Conservation (phyloP, 2,797 vertebrate genomes). For the Notoglanidium macrostoma region DNA sequence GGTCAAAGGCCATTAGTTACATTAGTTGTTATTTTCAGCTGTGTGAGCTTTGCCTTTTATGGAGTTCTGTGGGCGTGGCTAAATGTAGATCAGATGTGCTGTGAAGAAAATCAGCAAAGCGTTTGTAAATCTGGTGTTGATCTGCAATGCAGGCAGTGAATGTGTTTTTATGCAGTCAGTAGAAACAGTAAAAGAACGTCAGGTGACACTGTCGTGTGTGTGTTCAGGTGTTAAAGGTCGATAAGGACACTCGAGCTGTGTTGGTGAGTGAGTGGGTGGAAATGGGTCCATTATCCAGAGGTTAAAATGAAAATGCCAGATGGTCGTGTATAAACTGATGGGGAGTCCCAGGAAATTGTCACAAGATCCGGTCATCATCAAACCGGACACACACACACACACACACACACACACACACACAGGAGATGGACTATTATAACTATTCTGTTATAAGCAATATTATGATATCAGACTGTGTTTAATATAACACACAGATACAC, state of each 20-base stretch:
- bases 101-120: neutral
- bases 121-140: neutral
- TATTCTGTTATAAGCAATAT: neutral
- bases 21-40: neutral
- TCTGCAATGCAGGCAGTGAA: neutral
- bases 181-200: neutral
- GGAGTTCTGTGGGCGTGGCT: neutral
- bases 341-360: neutral
- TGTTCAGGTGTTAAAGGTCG: neutral
- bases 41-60: neutral
- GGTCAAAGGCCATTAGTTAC: no score
- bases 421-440: neutral
- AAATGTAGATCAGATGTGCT: neutral
- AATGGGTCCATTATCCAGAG: neutral
- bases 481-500: neutral
- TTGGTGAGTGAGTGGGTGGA: neutral
- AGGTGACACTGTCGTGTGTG: neutral
- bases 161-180: neutral
- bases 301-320: slow-evolving; percentile 1
- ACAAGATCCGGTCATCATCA: neutral
- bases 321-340: neutral
- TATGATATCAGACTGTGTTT: neutral
- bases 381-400: neutral
- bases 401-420: slow-evolving; percentile 5
- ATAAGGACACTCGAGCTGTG: neutral